Evolutionary conservation across 1,140 invertebrate species (phyloP).

Genomic region (Contarinia nasturtii): DNA sequence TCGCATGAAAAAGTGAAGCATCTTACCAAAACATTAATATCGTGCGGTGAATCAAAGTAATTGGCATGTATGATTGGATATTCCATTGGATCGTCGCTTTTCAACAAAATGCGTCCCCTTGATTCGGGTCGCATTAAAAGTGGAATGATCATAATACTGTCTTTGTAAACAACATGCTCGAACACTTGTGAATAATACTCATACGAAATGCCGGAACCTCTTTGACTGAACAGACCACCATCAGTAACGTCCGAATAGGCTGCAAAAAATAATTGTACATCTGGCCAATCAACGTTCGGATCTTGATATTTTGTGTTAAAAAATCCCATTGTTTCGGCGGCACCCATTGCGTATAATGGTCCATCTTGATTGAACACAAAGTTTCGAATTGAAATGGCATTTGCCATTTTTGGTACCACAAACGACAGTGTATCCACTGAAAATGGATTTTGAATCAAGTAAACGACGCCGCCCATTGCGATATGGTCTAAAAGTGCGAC

Average conservation of each 20-base stretch:
- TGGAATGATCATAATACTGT: constrained; percentile 43
- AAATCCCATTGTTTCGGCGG: constrained; percentile 56
- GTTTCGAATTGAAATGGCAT: constrained; percentile 26
- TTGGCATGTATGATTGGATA: constrained; percentile 66
- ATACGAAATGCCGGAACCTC: constrained; percentile 41
- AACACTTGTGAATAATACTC: constrained; percentile 44
- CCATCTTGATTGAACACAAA: constrained; percentile 36
- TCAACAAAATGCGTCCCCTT: constrained; percentile 42
- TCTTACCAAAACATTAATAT: constrained; percentile 45
- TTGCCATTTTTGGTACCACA: constrained; percentile 34
- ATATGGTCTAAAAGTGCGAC: constrained; percentile 61
- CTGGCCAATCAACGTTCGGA: constrained; percentile 43
- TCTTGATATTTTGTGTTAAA: constrained; percentile 52
- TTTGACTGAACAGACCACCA: constrained; percentile 47
- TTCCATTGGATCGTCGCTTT: constrained; percentile 39
- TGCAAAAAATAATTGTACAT: constrained; percentile 55
- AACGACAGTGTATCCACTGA: constrained; percentile 31
- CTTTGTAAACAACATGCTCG: constrained; percentile 42
- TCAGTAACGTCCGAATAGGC: constrained; percentile 52
- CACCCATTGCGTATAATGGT: constrained; percentile 41
- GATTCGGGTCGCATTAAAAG: constrained; percentile 50
- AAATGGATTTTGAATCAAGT: constrained; percentile 28
- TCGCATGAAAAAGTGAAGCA: neutral
- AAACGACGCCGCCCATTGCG: constrained; percentile 38
- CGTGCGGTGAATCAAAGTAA: constrained; percentile 49